Evolutionary conservation across 1,140 invertebrate genomes (phyloP), one percentile per base, ranked within the genome.

Genomic region (Bombus difficillimus): DNA sequence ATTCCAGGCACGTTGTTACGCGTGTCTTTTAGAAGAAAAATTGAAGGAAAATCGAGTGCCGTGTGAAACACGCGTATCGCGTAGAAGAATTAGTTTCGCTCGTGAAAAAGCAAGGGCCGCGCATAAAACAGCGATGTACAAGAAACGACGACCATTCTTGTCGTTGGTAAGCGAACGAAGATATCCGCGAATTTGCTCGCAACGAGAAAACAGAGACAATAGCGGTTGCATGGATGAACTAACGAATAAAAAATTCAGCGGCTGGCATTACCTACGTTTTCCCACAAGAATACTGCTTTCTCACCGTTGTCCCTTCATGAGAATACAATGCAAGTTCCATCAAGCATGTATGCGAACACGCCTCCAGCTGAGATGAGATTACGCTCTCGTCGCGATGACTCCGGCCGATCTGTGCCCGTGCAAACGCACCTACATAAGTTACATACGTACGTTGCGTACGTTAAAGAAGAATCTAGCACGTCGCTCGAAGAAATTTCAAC

Each of bases 261-360:
- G 13, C 74, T 47, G 15, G 53, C 25, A 53, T 64, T 74, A 74
- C 72, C 13, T 25, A 41, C 13, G 25, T 82, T 74, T 74, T 74
- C 80, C 80, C 71, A 82, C 71, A 64, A 64, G 71, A 82, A 64
- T 64, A 57, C 73, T 47, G 53, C 80, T 64, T 82, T 74, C 80
- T 82, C 80, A 74, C 71, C 39, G 71, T 82, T 82, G 57, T 74
- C 71, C 47, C 41, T 32, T 47, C 57, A 47, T 32, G 64, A 69
- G 78, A 80, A n/a, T 41, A 74, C 47, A 62, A 59, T 73, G 41
- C 69, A 2, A 22, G n/a, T 37, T 47, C 80, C 69, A 64, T 82
- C 72, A 62, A 37, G 15, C 69, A 13, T 82, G 57, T 18, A 59
- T 32, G 39, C 69, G 39, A 82, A 47, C 25, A n/a, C n/a, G 59